These are phyloP conservation scores for Megaceryle torquata DNA, from an alignment of 2,113 vertebrate species.

Conservation along the genomic window DNA sequence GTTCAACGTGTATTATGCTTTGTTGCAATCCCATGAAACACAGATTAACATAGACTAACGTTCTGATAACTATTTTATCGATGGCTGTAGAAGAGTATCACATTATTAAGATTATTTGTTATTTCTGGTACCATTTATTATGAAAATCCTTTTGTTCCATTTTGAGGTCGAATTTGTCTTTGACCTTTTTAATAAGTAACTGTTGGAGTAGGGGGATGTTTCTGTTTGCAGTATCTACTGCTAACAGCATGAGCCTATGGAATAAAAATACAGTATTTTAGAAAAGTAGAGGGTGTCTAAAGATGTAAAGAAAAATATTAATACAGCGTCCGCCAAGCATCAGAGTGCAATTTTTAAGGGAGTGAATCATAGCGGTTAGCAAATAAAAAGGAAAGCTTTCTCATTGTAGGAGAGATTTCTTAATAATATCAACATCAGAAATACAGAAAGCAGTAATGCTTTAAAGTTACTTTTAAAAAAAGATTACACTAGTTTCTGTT, in stretches of 20 bases:
- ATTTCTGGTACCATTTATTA: background rate
- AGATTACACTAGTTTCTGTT: background rate
- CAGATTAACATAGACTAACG: conserved; percentile 24
- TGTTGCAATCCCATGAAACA: conserved; percentile 5
- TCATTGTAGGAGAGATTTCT: background rate
- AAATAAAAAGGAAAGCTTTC: background rate
- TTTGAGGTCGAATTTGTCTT: conserved; percentile 19
- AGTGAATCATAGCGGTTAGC: background rate
- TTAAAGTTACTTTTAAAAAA: background rate
- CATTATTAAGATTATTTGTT: background rate
- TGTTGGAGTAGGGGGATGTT: background rate
- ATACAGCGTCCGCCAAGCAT: background rate
- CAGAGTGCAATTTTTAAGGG: background rate
- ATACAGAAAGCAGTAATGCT: background rate
- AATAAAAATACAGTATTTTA: conserved; percentile 18
- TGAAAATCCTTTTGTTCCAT: background rate
- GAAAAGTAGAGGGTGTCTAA: background rate
- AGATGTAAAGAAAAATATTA: background rate
- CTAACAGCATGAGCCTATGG: background rate
- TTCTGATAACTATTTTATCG: background rate
- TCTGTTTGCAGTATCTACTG: background rate
- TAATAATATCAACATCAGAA: background rate
- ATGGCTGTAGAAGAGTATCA: background rate
- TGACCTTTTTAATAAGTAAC: conserved; percentile 3
- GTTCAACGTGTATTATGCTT: conserved; percentile 28